Evolutionary conservation across 2,797 vertebrate genomes (phyloP).

Genomic region (Lagocephalus sceleratus): DNA sequence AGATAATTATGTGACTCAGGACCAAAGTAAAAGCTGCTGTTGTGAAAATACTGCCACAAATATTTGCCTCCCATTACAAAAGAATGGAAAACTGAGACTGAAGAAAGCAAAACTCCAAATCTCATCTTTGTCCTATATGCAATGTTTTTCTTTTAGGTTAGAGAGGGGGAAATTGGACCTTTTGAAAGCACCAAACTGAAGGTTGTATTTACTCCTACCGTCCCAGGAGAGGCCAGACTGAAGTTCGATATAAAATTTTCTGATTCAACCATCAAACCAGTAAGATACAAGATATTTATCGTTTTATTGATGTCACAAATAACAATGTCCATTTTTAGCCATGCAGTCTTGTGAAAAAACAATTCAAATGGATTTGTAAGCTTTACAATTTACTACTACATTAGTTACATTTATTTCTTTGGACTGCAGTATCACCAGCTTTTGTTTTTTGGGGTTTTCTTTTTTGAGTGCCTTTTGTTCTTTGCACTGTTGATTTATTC

Average conservation of each 20-base stretch:
- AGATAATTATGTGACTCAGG: no score
- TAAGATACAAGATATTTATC: slow-evolving; percentile 60
- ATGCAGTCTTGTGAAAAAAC: no score
- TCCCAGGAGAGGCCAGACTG: slow-evolving; percentile 75
- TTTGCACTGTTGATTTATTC: neutral
- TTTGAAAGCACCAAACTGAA: slow-evolving; percentile 83
- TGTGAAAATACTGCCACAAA: no score
- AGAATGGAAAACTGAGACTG: neutral
- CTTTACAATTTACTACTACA: no score
- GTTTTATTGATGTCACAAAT: neutral
- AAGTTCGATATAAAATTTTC: slow-evolving; percentile 82
- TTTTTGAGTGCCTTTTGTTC: no score
- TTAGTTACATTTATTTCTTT: neutral
- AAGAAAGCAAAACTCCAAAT: neutral
- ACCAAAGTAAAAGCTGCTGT: no score
- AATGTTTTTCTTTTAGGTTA: slow-evolving; percentile 65
- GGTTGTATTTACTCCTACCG: slow-evolving; percentile 80
- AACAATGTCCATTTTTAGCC: neutral
- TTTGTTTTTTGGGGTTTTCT: no score
- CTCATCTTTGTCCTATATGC: neutral
- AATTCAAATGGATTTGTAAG: no score
- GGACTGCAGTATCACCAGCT: no score
- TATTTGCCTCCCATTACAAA: no score
- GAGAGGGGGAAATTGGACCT: slow-evolving; percentile 79
- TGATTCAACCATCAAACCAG: slow-evolving; percentile 73